Base-by-base conservation (phyloP, 2,113 vertebrate genomes). In the Xenus cinereus region DNA sequence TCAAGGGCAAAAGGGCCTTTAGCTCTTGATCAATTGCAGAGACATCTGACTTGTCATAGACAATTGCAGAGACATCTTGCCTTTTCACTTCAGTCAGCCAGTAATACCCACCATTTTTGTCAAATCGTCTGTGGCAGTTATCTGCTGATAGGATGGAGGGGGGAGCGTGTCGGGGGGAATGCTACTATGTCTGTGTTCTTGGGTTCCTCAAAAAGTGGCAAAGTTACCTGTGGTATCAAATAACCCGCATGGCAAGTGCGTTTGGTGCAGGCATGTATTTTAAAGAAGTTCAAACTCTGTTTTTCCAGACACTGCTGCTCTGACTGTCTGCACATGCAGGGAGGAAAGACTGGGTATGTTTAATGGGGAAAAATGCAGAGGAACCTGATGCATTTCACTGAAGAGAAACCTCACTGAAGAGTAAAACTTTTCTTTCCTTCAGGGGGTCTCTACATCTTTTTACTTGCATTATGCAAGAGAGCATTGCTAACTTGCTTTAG, bases 1-100 rank as follows among this genome's bases (percentile, higher is more conserved):
- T 78, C 79, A 90, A 86, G 56, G 60, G 41, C 59, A 84, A 71
- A 93, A 92, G 24, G 51, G 27, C 35, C 37, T 89, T 87, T 66
- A 80, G 68, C 37, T 89, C 53, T 89, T 35, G 19, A 57, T 90
- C 73, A 50, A 4, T 87, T 89, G 39, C 73, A 87, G 68, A 86
- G 30, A 26, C 17, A 3, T 69, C 84, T 93, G 43, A 63, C 14
- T 66, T 62, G 14, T 16, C 74, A 80, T 37, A 22, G 26, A 48
- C 69, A 50, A 4, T 84, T 87, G 39, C 73, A 87, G 68, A 87
- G 27, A 26, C 17, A 3, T 69, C 82, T 93, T 37, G 23, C 20
- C 11, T 69, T 87, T 92, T 77, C 46, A 19, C 67, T 93, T 83
- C 37, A 43, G 50, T n/a, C 33, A 92, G 84, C 12, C 3, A 37